A percentile compares a stretch with the other conserved stretches of the same genome.
phyloP scores from a whole-genome alignment of 30 jellyfish, hydroid and myxozoan genomes.

The Hydractinia symbiolongicarpus region DNA sequence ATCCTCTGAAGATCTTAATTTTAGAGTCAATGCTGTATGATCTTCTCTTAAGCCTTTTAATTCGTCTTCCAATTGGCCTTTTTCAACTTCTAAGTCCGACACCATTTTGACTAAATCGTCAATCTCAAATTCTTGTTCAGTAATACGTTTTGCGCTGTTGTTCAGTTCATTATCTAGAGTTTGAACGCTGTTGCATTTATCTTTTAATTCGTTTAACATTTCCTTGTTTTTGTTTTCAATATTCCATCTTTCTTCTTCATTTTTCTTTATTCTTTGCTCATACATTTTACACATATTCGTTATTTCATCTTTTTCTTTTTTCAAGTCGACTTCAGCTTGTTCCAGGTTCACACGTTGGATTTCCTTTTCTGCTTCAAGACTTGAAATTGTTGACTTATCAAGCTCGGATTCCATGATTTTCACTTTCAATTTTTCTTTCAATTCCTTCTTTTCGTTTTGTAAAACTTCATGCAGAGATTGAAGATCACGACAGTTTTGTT shows the following conservation, averaged over 20 bases:
- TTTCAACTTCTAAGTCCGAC: slow-evolving; percentile 8
- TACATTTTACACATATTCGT: background rate
- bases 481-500: background rate
- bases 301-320: background rate
- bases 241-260: background rate
- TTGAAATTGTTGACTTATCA: background rate
- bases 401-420: background rate
- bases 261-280: background rate
- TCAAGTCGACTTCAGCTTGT: background rate
- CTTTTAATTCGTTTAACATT: background rate
- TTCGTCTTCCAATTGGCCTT: slow-evolving; percentile 8
- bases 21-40: background rate
- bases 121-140: background rate
- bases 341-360: background rate
- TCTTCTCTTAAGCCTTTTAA: background rate
- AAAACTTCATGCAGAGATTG: background rate
- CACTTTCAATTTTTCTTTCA: background rate
- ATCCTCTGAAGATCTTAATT: background rate
- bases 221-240: slow-evolving; percentile 10
- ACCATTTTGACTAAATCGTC: background rate
- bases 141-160: background rate
- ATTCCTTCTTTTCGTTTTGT: background rate
- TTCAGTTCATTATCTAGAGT: background rate
- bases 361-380: background rate
- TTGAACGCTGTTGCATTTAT: background rate